phyloP scores from a whole-genome alignment of 2,888 invertebrate species.

The Acheta domesticus region DNA sequence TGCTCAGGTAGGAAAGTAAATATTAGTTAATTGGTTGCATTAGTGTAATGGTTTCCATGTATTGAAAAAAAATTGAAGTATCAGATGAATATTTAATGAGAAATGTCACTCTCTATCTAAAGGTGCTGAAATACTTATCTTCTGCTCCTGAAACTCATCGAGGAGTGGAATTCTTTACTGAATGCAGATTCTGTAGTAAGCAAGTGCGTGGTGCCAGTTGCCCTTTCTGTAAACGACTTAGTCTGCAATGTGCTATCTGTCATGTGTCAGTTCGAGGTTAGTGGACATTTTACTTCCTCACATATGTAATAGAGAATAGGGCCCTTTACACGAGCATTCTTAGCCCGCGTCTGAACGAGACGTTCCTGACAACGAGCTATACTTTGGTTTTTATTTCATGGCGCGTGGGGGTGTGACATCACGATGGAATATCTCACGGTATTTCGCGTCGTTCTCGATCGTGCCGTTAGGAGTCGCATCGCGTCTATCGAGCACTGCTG shows the following conservation, averaged over 20 bases:
- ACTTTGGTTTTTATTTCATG: too few relatives aligned
- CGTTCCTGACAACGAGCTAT: too few relatives aligned
- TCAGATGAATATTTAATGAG: neutral
- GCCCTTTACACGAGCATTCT: too few relatives aligned
- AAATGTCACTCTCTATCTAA: neutral
- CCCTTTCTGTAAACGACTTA: constrained; percentile 65
- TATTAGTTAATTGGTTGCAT: neutral
- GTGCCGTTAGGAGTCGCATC: too few relatives aligned
- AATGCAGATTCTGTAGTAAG: constrained; percentile 68
- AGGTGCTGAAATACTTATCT: constrained; percentile 65
- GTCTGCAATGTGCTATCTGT: constrained; percentile 80
- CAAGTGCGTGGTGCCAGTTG: constrained; percentile 61
- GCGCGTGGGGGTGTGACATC: too few relatives aligned
- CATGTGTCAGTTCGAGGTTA: constrained; percentile 77
- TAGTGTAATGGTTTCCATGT: neutral
- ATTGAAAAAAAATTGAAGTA: neutral
- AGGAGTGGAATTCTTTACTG: constrained; percentile 70
- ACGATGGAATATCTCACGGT: too few relatives aligned
- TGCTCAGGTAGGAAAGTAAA: constrained; percentile 52
- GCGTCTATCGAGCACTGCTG: too few relatives aligned
- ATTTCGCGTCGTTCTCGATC: too few relatives aligned
- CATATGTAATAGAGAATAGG: too few relatives aligned
- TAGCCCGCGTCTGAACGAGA: too few relatives aligned
- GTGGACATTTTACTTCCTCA: constrained; percentile 26
- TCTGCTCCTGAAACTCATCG: constrained; percentile 50